These are phyloP conservation scores for Platysteira castanea DNA, from an alignment of 2,113 vertebrate genomes.

Conservation along the genomic window DNA sequence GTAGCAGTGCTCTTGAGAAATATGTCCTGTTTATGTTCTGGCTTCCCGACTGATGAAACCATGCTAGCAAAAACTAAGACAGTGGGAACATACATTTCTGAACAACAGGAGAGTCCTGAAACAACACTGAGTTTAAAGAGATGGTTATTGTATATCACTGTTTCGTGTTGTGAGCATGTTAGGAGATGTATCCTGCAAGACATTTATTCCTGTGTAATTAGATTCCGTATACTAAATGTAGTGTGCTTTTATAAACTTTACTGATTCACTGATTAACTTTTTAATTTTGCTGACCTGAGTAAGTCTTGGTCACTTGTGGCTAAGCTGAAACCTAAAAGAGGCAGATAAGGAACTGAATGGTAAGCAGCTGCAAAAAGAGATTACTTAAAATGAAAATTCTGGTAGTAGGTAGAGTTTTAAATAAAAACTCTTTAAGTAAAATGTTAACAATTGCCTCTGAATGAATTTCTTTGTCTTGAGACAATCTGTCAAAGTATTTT, in stretches of 20 bases:
- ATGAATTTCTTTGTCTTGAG: background rate
- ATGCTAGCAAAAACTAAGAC: background rate
- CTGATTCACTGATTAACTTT: background rate
- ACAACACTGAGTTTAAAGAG: background rate
- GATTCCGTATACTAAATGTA: background rate
- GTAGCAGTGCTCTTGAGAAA: background rate
- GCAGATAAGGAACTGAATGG: background rate
- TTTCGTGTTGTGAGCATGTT: background rate
- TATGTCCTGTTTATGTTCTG: background rate
- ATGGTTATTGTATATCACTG: background rate
- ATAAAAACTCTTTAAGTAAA: background rate
- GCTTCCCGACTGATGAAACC: background rate
- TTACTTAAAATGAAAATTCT: background rate
- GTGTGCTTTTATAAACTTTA: background rate
- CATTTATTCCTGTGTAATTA: background rate
- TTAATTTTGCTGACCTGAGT: background rate
- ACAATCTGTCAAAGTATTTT: background rate
- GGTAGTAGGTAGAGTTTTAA: background rate
- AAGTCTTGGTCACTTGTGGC: background rate
- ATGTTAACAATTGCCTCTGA: background rate
- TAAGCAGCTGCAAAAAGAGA: background rate
- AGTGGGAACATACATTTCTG: background rate
- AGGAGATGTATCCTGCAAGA: background rate
- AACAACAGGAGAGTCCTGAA: background rate
- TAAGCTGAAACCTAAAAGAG: background rate